Evolutionary conservation across 2,113 vertebrate genomes (phyloP).

Genomic region (Macaca mulatta): DNA sequence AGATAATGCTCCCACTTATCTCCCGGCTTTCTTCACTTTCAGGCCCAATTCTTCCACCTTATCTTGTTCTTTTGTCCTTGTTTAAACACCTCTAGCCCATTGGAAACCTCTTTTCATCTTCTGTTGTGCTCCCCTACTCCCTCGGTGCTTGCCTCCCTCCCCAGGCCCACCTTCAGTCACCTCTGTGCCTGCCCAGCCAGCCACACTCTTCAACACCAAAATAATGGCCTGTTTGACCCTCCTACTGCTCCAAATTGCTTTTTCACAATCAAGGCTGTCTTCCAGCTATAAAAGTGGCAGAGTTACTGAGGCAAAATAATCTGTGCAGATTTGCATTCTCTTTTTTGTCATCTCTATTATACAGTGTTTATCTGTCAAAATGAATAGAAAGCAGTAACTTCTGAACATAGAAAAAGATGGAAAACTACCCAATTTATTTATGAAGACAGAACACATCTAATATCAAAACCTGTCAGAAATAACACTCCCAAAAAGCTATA

Average conservation of each 20-base stretch:
- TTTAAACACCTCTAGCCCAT: neutral
- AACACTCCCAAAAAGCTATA: neutral
- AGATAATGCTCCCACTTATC: neutral
- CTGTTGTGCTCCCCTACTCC: neutral
- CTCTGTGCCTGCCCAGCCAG: neutral
- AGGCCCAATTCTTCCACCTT: neutral
- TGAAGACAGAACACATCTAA: slow-evolving; percentile 24
- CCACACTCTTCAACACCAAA: neutral
- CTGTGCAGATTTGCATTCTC: slow-evolving; percentile 72
- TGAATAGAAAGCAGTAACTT: slow-evolving; percentile 64
- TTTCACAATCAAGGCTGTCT: slow-evolving; percentile 62
- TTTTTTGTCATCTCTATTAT: slow-evolving; percentile 74
- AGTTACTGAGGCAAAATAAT: slow-evolving; percentile 78
- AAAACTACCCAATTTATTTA: slow-evolving; percentile 57
- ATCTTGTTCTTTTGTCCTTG: neutral
- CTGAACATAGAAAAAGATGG: slow-evolving; percentile 57
- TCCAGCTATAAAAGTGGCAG: slow-evolving; percentile 62
- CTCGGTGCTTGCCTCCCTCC: neutral
- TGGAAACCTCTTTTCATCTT: neutral
- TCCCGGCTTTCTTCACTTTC: neutral
- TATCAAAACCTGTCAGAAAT: slow-evolving; percentile 52
- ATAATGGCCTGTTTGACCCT: slow-evolving; percentile 29
- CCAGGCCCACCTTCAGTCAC: neutral
- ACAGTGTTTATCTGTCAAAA: slow-evolving; percentile 74
- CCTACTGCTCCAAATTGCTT: slow-evolving; percentile 63